phyloP scores from a whole-genome alignment of 53 echinoderm and acorn worm genomes.

The Crossaster papposus region DNA sequence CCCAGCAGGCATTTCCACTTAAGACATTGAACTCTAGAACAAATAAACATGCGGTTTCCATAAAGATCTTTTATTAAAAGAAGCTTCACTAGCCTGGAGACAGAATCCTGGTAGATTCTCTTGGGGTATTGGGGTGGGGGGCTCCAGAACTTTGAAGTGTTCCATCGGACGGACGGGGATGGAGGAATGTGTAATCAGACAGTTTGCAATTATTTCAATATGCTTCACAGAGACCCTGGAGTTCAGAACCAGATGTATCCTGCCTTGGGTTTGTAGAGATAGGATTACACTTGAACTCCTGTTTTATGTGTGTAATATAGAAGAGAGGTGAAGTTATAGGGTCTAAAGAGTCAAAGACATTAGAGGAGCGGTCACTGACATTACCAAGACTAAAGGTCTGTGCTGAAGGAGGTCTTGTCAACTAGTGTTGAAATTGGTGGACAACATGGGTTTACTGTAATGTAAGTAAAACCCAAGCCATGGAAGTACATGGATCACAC shows the following conservation, averaged over 20 bases:
- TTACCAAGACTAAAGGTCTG: not conserved
- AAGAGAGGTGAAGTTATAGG: slow-evolving; percentile 5
- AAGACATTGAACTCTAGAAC: slow-evolving; percentile 61
- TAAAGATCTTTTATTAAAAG: slow-evolving; percentile 12
- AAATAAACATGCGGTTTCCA: slow-evolving; percentile 44
- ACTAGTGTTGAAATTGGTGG: no score
- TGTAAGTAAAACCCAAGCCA: no score
- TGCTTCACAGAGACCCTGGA: not conserved
- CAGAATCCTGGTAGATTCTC: slow-evolving; percentile 18
- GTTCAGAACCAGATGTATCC: slow-evolving; percentile 17
- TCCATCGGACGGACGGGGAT: no score
- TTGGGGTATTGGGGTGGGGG: not conserved
- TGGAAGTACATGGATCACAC: no score
- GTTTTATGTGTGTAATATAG: no score
- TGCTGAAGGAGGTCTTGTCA: not conserved
- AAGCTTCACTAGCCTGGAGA: slow-evolving; percentile 42
- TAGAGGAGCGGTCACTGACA: slow-evolving; percentile 45
- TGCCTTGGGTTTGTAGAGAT: slow-evolving; percentile 54
- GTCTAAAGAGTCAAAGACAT: not conserved
- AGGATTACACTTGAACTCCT: slow-evolving; percentile 23
- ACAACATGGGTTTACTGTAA: no score
- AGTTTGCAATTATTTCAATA: slow-evolving; percentile 34
- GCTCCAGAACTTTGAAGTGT: slow-evolving; percentile 23
- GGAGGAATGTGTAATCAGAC: slow-evolving; percentile 45
- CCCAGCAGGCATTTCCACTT: slow-evolving; percentile 29